These are phyloP conservation scores for Dendrolimus houi DNA, from an alignment of 2,888 invertebrate genomes.

Conservation along the genomic window DNA sequence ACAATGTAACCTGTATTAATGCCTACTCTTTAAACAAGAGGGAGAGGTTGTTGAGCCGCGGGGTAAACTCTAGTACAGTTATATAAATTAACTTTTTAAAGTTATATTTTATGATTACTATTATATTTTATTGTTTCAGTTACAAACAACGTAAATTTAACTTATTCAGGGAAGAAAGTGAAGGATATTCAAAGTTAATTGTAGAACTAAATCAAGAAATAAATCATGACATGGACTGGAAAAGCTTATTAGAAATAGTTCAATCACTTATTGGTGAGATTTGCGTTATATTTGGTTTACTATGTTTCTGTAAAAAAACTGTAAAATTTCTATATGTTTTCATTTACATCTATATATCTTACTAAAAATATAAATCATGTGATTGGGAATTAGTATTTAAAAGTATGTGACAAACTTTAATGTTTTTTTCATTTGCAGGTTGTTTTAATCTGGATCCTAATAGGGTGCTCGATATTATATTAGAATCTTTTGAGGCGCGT, in stretches of 20 bases:
- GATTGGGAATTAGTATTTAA: too few species aligned
- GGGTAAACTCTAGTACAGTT: too few species aligned
- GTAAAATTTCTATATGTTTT: background rate
- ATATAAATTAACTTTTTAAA: too few species aligned
- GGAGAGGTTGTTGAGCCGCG: too few species aligned
- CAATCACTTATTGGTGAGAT: conserved; percentile 92
- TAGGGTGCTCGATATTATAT: conserved; percentile 94
- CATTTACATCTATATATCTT: background rate
- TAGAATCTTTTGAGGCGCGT: conserved; percentile 96
- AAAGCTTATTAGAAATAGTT: conserved; percentile 88
- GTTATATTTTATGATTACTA: too few species aligned
- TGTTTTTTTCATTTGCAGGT: conserved; percentile 75
- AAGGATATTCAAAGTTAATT: conserved; percentile 98
- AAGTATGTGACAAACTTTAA: too few species aligned
- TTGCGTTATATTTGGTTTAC: background rate
- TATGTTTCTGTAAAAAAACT: background rate
- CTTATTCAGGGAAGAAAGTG: conserved; percentile 98
- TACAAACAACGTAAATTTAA: conserved; percentile 99
- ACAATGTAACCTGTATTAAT: too few species aligned
- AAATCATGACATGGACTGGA: conserved; percentile 78
- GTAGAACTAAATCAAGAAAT: conserved; percentile 94
- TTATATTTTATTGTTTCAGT: conserved; percentile 73
- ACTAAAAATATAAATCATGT: too few species aligned
- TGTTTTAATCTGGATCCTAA: conserved; percentile 99
- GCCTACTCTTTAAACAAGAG: too few species aligned